These are phyloP conservation scores for Drosophila kurseongensis DNA, from an alignment of 1,140 invertebrate genomes.

Conservation along the genomic window DNA sequence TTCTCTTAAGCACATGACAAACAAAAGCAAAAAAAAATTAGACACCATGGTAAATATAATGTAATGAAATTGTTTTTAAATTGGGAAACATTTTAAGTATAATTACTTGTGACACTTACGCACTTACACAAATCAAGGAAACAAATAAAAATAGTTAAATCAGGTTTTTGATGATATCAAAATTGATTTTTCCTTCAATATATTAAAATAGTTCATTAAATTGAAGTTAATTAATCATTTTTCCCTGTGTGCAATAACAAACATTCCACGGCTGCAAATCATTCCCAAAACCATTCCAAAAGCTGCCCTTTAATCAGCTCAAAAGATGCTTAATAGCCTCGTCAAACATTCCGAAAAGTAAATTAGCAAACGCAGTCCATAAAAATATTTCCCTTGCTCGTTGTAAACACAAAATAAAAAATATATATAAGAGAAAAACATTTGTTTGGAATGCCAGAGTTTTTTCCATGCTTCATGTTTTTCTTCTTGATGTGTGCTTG, in stretches of 20 bases:
- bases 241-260: not conserved
- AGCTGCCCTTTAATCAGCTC: constrained; percentile 13
- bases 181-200: too few species aligned
- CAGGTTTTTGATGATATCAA: too few species aligned
- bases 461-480: constrained; percentile 26
- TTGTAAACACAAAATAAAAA: constrained; percentile 13
- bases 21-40: too few species aligned
- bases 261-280: not conserved
- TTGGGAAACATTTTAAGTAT: too few species aligned
- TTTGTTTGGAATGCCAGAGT: constrained; percentile 59
- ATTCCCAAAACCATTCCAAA: constrained; percentile 4
- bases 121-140: too few species aligned
- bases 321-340: constrained; percentile 23
- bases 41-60: too few species aligned
- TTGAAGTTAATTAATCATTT: constrained; percentile 1
- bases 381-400: constrained; percentile 33
- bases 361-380: constrained; percentile 45
- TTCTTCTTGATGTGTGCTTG: constrained; percentile 23
- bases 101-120: too few species aligned
- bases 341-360: constrained; percentile 35
- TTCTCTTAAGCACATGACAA: too few species aligned
- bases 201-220: too few species aligned
- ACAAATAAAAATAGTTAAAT: too few species aligned
- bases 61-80: too few species aligned
- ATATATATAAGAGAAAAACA: constrained; percentile 26